These are phyloP conservation scores for Lycopodina hypogea DNA, from an alignment of 37 sponge, comb jelly and placozoan species.

Conservation along the genomic window DNA sequence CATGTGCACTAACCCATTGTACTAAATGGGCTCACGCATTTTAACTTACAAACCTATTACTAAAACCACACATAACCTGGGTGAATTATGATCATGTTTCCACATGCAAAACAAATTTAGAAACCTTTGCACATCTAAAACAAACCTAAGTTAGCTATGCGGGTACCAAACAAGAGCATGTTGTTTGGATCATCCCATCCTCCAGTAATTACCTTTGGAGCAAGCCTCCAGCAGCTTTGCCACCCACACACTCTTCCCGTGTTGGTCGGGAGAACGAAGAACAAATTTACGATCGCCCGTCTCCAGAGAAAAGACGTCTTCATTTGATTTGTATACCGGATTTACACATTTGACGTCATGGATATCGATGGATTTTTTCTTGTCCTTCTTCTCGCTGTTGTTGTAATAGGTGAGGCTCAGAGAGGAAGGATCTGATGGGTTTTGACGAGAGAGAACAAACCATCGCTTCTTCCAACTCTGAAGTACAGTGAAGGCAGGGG, in stretches of 20 bases:
- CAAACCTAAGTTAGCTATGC: no score
- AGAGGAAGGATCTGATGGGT: constrained; percentile 17
- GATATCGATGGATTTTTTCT: constrained; percentile 40
- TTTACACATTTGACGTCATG: constrained; percentile 43
- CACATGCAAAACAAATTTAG: no score
- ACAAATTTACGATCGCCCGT: constrained; percentile 45
- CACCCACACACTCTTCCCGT: constrained; percentile 59
- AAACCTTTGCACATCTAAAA: no score
- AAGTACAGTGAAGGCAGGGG: neutral
- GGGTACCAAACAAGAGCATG: no score
- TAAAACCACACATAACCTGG: no score
- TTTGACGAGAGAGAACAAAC: constrained; percentile 53
- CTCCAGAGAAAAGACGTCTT: constrained; percentile 65
- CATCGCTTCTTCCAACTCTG: constrained; percentile 75
- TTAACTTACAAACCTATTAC: no score
- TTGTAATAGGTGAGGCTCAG: constrained; percentile 56
- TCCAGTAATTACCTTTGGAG: constrained; percentile 37
- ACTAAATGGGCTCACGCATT: no score
- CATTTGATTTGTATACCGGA: constrained; percentile 48
- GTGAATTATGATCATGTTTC: no score
- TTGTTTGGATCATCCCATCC: no score
- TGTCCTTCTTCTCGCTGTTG: constrained; percentile 46
- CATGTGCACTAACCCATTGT: no score
- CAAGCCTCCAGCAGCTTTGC: constrained; percentile 62
- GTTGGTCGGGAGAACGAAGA: constrained; percentile 36